These are phyloP conservation scores for Shinisaurus crocodilurus DNA, from an alignment of 2,113 vertebrate genomes.

Conservation along the genomic window DNA sequence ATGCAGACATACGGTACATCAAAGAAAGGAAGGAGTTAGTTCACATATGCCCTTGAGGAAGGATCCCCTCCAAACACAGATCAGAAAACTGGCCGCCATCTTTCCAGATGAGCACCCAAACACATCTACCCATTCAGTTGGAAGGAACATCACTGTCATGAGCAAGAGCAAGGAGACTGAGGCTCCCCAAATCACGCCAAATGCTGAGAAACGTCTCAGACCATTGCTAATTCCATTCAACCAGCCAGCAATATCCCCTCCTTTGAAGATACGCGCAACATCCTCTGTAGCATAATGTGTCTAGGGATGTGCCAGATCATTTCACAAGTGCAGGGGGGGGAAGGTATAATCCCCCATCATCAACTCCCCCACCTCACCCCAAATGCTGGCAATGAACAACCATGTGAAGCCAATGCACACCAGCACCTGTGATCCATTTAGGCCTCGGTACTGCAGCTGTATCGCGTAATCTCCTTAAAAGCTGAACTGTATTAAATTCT, in stretches of 20 bases:
- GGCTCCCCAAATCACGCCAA: background rate
- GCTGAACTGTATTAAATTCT: conserved; percentile 57
- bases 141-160: conserved; percentile 28
- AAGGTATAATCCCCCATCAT: conserved; percentile 41
- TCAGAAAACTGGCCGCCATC: background rate
- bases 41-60: background rate
- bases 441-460: conserved; percentile 31
- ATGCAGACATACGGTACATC: background rate
- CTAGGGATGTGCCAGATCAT: conserved; percentile 21
- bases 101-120: conserved; percentile 26
- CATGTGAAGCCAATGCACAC: background rate
- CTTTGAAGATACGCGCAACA: conserved; percentile 13
- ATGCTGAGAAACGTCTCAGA: background rate
- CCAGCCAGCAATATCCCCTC: background rate
- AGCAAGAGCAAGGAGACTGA: background rate
- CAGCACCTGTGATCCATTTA: conserved; percentile 61
- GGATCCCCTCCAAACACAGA: conserved; percentile 57
- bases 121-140: background rate
- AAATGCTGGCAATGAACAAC: conserved; percentile 45
- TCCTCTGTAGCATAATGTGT: conserved; percentile 1
- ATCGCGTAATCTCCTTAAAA: conserved; percentile 62
- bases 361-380: conserved; percentile 3
- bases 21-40: background rate
- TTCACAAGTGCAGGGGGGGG: background rate
- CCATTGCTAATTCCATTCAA: background rate